Conservation (phyloP, 1,140 invertebrate species). For the Drosophila fuyamai region DNA sequence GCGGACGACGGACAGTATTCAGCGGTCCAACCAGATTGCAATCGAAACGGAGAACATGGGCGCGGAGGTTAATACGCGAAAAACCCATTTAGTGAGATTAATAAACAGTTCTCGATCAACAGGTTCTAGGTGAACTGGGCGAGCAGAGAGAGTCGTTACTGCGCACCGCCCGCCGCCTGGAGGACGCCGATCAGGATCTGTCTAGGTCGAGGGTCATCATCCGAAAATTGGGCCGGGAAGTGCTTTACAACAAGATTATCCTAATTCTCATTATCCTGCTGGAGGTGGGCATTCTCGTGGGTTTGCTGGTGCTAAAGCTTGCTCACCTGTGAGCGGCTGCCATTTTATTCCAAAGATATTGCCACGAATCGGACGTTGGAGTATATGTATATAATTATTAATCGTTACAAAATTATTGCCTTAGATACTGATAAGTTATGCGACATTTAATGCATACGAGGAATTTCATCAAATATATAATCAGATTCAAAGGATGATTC, state of each 20-base stretch:
- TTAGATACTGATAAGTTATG: constrained; percentile 14
- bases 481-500: background rate
- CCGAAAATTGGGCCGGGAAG: constrained; percentile 84
- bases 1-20: constrained; percentile 58
- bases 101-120: background rate
- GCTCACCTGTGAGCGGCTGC: constrained; percentile 30
- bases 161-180: constrained; percentile 84
- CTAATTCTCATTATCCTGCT: constrained; percentile 85
- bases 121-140: constrained; percentile 84
- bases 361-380: background rate
- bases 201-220: constrained; percentile 83
- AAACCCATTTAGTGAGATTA: background rate
- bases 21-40: constrained; percentile 90
- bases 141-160: constrained; percentile 85
- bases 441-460: background rate
- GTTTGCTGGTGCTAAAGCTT: constrained; percentile 73
- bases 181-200: constrained; percentile 85
- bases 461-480: background rate
- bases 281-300: constrained; percentile 79
- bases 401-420: constrained; percentile 14
- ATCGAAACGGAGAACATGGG: constrained; percentile 92
- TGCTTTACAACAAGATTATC: constrained; percentile 85
- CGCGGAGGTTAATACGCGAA: constrained; percentile 86
- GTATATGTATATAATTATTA: constrained; percentile 11
- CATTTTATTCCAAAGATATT: constrained; percentile 51